Evolutionary conservation across 2,888 invertebrate genomes (phyloP), one percentile per base, ranked within the genome.

Genomic region (Mythimna albipuncta): DNA sequence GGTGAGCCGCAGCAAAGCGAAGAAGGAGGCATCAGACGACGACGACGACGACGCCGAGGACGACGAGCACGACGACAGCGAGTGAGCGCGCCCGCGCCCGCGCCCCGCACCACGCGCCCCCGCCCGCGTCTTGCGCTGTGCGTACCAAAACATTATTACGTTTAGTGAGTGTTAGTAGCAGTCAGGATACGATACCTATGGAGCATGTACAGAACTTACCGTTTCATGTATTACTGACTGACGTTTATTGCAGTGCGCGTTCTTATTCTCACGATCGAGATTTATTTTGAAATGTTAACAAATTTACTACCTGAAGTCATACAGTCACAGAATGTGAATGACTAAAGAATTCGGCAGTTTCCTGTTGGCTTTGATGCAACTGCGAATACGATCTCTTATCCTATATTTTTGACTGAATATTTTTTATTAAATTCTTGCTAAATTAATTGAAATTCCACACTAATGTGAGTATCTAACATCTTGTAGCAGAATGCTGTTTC

Each of bases 41-140:
- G 95, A 95, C 41, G 95, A 97, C 41, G 95, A 97, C 63, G 96
- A 97, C 26, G 96, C 96, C 62, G 96, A 97, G 50, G 97, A 97
- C 63, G 96, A 96, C 77, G 94, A 94, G 59, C 96, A 95, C 74
- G 94, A 94, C 66, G 96, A 95, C 77, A 93, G 95, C 91, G 94
- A 96, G 81, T 83, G 83, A 83, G 61, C 61, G 57, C 32, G 52
- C 32, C 19, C 21, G 19, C 57, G 21, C 50, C 35, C 21, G 11
- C 47, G 67, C 21, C n/a, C 13, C 44, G 41, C 57, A 50, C 32
- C 32, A 26, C 35, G 35, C 52, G 21, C 50, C 2, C 54, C 44
- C 16, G 2, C 16, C 50, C 11, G 47, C 52, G 26, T 32, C 41
- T 16, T 41, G 67, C 75, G 6, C 35, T 16, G 79, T 62, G 74